These are phyloP conservation scores for Riparia riparia DNA, from an alignment of 2,113 vertebrate genomes.

Conservation along the genomic window DNA sequence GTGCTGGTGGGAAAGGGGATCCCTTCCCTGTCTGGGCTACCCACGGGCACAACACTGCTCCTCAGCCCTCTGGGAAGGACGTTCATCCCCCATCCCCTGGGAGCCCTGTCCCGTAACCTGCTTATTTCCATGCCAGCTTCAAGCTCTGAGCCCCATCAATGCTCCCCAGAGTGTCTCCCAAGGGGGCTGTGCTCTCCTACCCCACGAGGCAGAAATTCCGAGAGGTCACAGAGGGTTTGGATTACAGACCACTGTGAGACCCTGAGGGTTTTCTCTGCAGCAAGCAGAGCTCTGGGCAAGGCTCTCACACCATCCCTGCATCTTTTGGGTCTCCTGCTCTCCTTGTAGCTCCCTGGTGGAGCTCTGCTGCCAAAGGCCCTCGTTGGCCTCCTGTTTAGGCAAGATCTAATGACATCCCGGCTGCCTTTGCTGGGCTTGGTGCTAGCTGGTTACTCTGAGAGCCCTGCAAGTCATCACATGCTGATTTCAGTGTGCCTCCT, in stretches of 20 bases:
- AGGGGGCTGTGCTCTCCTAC: neutral
- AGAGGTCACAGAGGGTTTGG: neutral
- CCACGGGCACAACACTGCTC: accelerated
- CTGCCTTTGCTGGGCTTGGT: neutral
- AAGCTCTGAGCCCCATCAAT: neutral
- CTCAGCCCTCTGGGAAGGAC: neutral
- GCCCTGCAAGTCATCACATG: neutral
- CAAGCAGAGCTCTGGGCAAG: neutral
- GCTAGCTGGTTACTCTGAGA: neutral
- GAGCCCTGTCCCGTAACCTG: neutral
- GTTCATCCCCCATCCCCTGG: neutral
- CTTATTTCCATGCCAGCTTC: neutral
- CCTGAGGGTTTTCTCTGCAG: neutral
- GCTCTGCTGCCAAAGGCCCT: neutral
- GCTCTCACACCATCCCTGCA: neutral
- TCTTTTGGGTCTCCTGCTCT: neutral
- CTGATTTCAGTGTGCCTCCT: neutral
- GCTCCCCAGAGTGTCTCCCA: too few species aligned
- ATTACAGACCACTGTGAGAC: neutral
- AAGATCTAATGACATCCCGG: neutral
- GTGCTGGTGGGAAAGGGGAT: neutral
- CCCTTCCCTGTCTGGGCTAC: neutral
- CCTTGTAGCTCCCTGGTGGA: neutral
- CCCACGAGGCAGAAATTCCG: neutral
- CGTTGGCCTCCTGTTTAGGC: neutral